Evolutionary conservation across 1,140 invertebrate species (phyloP), one percentile per base, ranked within the genome.

Genomic region (Daktulosphaira vitifoliae): DNA sequence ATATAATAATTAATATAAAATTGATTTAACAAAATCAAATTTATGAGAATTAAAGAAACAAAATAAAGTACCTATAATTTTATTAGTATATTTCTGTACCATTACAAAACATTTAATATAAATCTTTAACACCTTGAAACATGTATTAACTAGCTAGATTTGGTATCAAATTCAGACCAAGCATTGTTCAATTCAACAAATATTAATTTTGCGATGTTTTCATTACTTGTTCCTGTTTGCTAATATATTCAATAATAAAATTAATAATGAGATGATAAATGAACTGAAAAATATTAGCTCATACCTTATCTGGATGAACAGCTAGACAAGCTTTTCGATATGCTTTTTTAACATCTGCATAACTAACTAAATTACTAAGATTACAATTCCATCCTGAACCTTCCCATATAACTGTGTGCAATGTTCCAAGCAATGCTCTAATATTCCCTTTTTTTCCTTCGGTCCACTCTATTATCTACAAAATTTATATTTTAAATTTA

Each of bases 101-200:
- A 48, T 29, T 48, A 62, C 20, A 26, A 46, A 23, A 29, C 42
- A n/a, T 26, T 48, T 29, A 29, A 62, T 13, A 62, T 46, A 44
- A 66, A 20, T 53, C 18, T 53, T 51, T 29, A 29, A 91, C n/a
- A n/a, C 91, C 73, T 91, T 77, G 6, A 46, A 46, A 62, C 18
- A 44, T 59, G 26, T 6, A 46, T 1, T 18, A 33, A 48, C 74
- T 91, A 88, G 67, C 85, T 83, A 37, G 85, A 78, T 75, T 92
- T 88, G 71, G 90, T 92, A 76, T 99, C 95, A 76, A 99, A 99
- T 72, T 95, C 90, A 69, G 85, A 87, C 94, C 96, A 99, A 11
- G 96, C 95, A 74, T 98, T 96, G 78, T 97, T 99, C 68, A 99
- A 78, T 79, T 99, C 96, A 84, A 98, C 96, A 78, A 99, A 99